A percentile compares a stretch with the other conserved stretches of the same genome.
phyloP scores from a whole-genome alignment of 2,797 vertebrate species.

The Okamejei kenojei region DNA sequence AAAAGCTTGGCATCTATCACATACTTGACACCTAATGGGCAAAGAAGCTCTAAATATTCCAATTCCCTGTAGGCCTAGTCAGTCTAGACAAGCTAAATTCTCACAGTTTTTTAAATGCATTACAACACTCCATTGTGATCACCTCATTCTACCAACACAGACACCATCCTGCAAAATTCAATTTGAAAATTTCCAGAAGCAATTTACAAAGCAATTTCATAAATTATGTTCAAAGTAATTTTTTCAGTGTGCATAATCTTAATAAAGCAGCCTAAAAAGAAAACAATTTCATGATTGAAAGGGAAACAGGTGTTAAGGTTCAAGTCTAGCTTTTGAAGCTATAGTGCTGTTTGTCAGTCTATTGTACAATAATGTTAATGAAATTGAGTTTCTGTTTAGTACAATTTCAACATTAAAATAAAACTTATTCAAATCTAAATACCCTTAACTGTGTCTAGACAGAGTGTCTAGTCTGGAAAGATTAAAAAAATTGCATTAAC shows the following conservation, averaged over 20 bases:
- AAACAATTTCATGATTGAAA: conserved; percentile 2
- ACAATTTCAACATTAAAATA: not conserved
- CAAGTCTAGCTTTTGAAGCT: not conserved
- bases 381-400: not conserved
- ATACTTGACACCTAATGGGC: conserved; percentile 75
- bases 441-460: not conserved
- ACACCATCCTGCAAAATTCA: conserved; percentile 39
- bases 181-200: conserved; percentile 21
- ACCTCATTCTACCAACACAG: conserved; percentile 58
- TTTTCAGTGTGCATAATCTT: not conserved
- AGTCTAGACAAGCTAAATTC: conserved; percentile 73
- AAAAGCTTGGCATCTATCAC: conserved; percentile 76
- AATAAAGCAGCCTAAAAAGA: not conserved
- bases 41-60: conserved; percentile 62
- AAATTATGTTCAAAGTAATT: not conserved
- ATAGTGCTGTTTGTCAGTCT: not conserved
- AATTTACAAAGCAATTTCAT: conserved; percentile 15
- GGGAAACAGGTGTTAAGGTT: not conserved
- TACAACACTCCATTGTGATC: conserved; percentile 64
- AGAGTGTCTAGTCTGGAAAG: no score
- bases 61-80: conserved; percentile 54
- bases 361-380: not conserved
- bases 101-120: conserved; percentile 68
- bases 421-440: not conserved
- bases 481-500: not conserved